Evolutionary conservation across 1,140 invertebrate species (phyloP), one percentile per base, ranked within the genome.

Genomic region (Chrysoperla carnea): DNA sequence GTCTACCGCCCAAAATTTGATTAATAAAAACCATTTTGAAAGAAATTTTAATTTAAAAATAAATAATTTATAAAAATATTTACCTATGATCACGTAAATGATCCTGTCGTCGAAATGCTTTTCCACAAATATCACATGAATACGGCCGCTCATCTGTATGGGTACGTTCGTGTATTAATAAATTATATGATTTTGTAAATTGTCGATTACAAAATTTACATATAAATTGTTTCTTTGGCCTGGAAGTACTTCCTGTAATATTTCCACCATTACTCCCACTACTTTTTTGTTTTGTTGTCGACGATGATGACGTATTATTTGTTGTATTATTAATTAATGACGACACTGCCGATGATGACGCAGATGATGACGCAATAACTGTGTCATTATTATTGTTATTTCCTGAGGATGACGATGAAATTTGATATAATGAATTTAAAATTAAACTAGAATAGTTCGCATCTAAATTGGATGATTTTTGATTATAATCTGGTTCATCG

Each of bases 111-210:
- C 93, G 69, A 66, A 99, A 99, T 1, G 91, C 88, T 61, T 98
- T 98, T 27, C 87, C 84, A 58, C 94, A 99, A 50, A 97, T 92
- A 62, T 98, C 93, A 65, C 94, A 99, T 27, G 88, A 85, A 61
- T 94, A 98, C 1, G 94, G 94, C 42, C 94, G 63, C 63, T 98
- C 94, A 61, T 98, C 90, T 7, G 94, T 98, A 55, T 98, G 94
- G 3, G 92, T 97, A 46, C 93, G 66, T 57, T 96, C 92, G 69
- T 97, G 93, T 45, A 97, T 97, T 38, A 98, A 72, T 49, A 99
- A 67, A 64, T 99, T 99, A 68, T 98, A 98, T 8, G 86, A 91
- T 63, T 98, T 98, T 23, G 93, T 97, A 62, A 98, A 98, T 53
- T 96, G 88, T 8, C 94, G 73, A 56, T 89, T 84, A 61, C 94